Conservation (phyloP, 2,797 vertebrate genomes). For the Trachurus trachurus region DNA sequence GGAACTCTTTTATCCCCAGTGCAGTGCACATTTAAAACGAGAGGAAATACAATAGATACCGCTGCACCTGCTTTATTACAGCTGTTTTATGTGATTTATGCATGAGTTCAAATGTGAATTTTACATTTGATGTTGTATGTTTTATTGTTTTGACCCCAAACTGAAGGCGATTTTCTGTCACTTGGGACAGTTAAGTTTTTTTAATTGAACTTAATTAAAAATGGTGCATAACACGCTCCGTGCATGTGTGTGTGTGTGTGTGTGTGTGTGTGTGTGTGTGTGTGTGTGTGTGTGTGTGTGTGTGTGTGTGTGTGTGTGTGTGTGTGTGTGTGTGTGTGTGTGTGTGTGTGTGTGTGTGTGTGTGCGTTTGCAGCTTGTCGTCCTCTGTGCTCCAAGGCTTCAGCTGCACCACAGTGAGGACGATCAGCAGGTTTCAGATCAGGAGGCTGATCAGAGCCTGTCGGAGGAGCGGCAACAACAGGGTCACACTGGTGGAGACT, state of each 20-base stretch:
- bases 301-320: slow-evolving; percentile 35
- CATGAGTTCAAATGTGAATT: no score
- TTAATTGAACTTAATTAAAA: no score
- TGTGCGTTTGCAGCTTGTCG: slow-evolving; percentile 75
- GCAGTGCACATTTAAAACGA: no score
- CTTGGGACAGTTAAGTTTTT: no score
- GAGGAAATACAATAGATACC: no score
- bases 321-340: no score
- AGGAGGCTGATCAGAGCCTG: slow-evolving; percentile 76
- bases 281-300: slow-evolving; percentile 2
- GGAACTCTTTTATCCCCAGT: no score
- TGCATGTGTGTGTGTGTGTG: background rate
- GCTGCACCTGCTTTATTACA: no score
- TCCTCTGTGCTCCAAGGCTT: slow-evolving; percentile 85
- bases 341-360: slow-evolving; percentile 15
- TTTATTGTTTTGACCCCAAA: no score
- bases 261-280: slow-evolving; percentile 29
- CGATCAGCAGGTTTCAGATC: slow-evolving; percentile 33
- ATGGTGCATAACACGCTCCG: background rate
- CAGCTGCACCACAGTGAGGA: slow-evolving; percentile 76
- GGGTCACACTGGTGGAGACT: slow-evolving; percentile 75
- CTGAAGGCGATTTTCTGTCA: no score
- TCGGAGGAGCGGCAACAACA: slow-evolving; percentile 55
- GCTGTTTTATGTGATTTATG: no score
- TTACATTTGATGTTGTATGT: no score